Percentiles rank a stretch among this genome's conserved stretches.
Evolutionary conservation across 1,140 invertebrate genomes (phyloP).

Genomic region (Drosophila pandora): DNA sequence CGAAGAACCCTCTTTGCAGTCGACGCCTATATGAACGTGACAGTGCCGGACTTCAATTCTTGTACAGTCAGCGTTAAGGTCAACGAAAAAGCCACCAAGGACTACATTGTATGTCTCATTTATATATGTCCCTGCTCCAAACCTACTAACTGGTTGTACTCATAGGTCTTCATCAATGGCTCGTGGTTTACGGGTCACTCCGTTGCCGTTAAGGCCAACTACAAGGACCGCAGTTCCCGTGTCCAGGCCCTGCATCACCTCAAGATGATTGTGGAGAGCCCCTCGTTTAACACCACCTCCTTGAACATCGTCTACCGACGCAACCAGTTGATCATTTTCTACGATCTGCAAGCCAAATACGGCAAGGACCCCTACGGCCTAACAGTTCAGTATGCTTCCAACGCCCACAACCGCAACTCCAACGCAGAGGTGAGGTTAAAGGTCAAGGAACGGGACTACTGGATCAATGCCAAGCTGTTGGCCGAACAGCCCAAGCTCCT

Average conservation of each 20-base stretch:
- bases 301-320: conserved; percentile 86
- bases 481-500: conserved; percentile 66
- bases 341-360: conserved; percentile 73
- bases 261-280: conserved; percentile 88
- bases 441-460: conserved; percentile 88
- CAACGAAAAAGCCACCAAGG: conserved; percentile 85
- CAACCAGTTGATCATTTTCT: conserved; percentile 72
- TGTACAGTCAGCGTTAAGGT: conserved; percentile 85
- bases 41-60: conserved; percentile 87
- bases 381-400: conserved; percentile 67
- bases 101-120: conserved; percentile 85
- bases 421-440: conserved; percentile 86
- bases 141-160: not conserved
- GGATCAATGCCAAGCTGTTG: conserved; percentile 82
- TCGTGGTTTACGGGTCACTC: conserved; percentile 92
- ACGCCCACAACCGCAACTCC: conserved; percentile 84
- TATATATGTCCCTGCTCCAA: not conserved
- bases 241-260: conserved; percentile 87
- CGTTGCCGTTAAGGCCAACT: conserved; percentile 87
- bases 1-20: conserved; percentile 85
- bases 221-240: conserved; percentile 88
- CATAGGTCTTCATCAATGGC: conserved; percentile 87
- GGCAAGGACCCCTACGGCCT: conserved; percentile 77
- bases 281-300: conserved; percentile 88
- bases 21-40: conserved; percentile 86